A percentile compares a stretch with the other conserved stretches of the same genome.
These are phyloP conservation scores for Perccottus glenii DNA, from an alignment of 2,113 vertebrate species.

Conservation along the genomic window DNA sequence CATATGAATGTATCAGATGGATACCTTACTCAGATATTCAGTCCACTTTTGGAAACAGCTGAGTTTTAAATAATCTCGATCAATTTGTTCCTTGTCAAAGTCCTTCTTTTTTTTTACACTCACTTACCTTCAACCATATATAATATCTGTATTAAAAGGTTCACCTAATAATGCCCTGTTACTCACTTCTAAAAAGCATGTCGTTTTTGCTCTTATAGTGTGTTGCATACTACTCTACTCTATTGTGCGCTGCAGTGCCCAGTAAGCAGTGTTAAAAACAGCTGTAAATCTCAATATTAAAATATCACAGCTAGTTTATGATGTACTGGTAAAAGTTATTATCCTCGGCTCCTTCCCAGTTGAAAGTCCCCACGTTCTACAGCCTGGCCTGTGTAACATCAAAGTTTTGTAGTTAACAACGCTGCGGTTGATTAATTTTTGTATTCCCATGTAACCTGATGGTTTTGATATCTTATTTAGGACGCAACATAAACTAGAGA, in stretches of 20 bases:
- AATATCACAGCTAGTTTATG: not conserved
- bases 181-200: too few species aligned
- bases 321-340: not conserved
- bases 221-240: not conserved
- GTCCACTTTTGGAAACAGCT: too few species aligned
- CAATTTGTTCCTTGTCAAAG: too few species aligned
- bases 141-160: too few species aligned
- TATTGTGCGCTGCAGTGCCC: not conserved
- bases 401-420: not conserved
- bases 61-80: too few species aligned
- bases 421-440: not conserved
- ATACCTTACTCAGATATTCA: too few species aligned
- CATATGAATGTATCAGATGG: too few species aligned
- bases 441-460: not conserved
- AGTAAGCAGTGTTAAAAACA: not conserved
- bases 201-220: too few species aligned
- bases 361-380: not conserved
- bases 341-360: not conserved
- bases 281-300: not conserved
- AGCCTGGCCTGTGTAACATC: not conserved
- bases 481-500: not conserved
- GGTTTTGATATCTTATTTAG: not conserved
- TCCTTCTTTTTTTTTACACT: too few species aligned
- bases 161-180: too few species aligned
- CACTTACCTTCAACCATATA: too few species aligned